phyloP scores from a whole-genome alignment of 2,113 vertebrate genomes.

The Tylochromis polylepis region DNA sequence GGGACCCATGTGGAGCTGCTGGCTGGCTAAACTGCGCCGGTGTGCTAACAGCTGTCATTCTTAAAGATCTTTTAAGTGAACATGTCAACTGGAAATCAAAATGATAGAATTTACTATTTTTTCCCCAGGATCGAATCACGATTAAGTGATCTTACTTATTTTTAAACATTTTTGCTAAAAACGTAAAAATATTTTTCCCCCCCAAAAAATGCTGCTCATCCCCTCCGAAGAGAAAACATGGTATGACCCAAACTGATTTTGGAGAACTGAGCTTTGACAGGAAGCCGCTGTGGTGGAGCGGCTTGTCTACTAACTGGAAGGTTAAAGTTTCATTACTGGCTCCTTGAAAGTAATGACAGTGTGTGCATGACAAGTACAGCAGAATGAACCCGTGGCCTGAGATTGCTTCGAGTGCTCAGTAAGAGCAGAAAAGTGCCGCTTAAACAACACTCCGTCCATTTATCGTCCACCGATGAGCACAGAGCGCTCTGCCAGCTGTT shows the following conservation, averaged over 20 bases:
- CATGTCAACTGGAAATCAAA: background rate
- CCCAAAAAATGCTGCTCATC: background rate
- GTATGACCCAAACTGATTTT: rapidly evolving
- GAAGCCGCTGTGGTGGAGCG: background rate
- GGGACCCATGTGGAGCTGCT: background rate
- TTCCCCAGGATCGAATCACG: rapidly evolving
- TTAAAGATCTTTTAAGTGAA: background rate
- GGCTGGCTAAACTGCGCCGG: background rate
- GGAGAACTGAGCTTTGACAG: background rate
- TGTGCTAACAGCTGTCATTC: background rate
- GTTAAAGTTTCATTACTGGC: background rate
- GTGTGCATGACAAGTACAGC: background rate
- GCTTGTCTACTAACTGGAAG: background rate
- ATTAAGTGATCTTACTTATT: background rate
- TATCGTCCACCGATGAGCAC: background rate
- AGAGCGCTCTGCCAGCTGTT: background rate
- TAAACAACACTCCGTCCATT: background rate
- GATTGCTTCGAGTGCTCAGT: background rate
- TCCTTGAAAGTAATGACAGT: background rate
- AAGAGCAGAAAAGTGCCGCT: background rate
- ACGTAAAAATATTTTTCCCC: background rate
- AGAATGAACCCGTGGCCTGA: background rate
- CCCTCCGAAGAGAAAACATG: background rate
- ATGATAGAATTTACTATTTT: rapidly evolving
- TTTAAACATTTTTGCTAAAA: too few relatives aligned